Base-by-base conservation (phyloP, 2,888 invertebrate genomes). In the Idaea dimidiata region DNA sequence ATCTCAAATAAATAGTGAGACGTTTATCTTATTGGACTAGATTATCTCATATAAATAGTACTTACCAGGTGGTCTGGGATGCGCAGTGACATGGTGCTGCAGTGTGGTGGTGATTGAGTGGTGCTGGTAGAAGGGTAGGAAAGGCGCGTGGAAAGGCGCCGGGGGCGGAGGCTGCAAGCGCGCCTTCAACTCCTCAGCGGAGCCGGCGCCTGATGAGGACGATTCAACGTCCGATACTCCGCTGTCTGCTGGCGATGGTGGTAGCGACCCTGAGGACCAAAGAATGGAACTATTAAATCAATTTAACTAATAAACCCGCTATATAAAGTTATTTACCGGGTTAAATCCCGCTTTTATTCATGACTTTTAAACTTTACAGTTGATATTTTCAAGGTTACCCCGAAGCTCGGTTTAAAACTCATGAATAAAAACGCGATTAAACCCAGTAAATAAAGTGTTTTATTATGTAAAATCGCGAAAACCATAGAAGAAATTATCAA, bases 141-240 rank as follows among this genome's bases (percentile, higher is more conserved):
- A 94, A 66, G 92, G 91, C 66, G 93, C 75, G 80, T 91, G 91
- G 87, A 93, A 94, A 67, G 93, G 89, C 71, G 90, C 82, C 10
- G 90, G 89, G 60, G 92, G 91, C 68, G 95, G 94, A 64, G 96
- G 96, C 87, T 97, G 97, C 75, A 97, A 94, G 73, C 97, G 94
- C 64, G 97, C 96, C 92, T 97, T 97, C 81, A 97, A 93, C 89
- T 97, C 97, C 87, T 98, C 97, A 66, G 94, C 95, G 18, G 94
- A 95, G 62, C 95, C 95, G 7, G 95, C 96, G 68, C 96, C 95
- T 57, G 95, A 95, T 76, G 97, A 98, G 71, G 98, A 98, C 75
- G 98, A 98, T 93, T 99, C 99, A 79, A 99, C 98, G 91, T 99
- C 99, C 65, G 98, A 98, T 61, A 99, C 98, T 68, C 99, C 99